These are phyloP conservation scores for Marcusenius ussheri DNA, from an alignment of 2,113 vertebrate species.

Conservation along the genomic window DNA sequence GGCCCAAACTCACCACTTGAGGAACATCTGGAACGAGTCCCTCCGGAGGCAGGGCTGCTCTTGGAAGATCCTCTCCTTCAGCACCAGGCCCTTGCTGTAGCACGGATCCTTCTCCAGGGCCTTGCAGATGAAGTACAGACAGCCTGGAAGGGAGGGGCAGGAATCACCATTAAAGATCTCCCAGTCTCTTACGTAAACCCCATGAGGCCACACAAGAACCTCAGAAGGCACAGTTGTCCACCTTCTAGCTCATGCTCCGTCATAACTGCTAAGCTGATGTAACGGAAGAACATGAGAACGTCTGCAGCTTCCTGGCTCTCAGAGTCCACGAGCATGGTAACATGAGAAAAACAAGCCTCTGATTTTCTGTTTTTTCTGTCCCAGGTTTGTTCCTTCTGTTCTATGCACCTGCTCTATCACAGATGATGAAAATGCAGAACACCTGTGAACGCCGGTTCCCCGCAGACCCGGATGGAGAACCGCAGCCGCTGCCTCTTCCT, in stretches of 20 bases:
- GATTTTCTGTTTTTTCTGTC: not conserved
- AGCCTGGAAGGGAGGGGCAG: constrained; percentile 56
- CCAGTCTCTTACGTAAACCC: not conserved
- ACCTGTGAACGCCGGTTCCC: not conserved
- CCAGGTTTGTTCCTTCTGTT: not conserved
- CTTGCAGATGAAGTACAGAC: constrained; percentile 91
- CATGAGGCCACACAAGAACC: not conserved
- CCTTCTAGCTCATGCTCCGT: not conserved
- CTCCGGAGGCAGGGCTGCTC: constrained; percentile 86
- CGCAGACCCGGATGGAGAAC: not conserved
- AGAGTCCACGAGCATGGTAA: not conserved
- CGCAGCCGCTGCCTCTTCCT: not conserved
- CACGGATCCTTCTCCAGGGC: constrained; percentile 84
- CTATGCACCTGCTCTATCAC: not conserved
- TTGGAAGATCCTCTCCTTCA: constrained; percentile 91
- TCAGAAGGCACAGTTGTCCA: not conserved
- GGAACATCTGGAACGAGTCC: constrained; percentile 89
- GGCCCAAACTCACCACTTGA: constrained; percentile 69
- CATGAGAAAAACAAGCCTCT: not conserved
- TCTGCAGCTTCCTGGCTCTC: not conserved
- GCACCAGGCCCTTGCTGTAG: constrained; percentile 86
- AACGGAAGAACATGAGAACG: not conserved
- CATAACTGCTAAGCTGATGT: not conserved
- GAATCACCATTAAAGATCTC: not conserved
- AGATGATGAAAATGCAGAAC: not conserved